Evolutionary conservation across 23 tunicate genomes (phyloP), one percentile per base, ranked within the genome.

Genomic region (Aplidium turbinatum): DNA sequence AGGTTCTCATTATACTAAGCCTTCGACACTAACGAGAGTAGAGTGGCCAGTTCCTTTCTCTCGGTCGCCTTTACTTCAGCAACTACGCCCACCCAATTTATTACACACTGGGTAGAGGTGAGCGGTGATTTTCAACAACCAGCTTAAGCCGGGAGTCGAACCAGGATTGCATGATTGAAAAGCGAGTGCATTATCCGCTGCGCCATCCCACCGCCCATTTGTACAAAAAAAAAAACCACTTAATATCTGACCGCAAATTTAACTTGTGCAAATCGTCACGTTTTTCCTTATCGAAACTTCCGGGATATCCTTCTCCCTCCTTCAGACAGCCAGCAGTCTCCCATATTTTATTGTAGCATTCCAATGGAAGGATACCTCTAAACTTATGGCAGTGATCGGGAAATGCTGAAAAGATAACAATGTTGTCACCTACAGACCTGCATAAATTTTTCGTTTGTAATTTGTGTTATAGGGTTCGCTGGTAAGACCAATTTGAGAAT

Each of bases 301-400:
- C 67, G 6, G 67, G 67, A 60, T 60, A 60, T 26, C 30, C 13
- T 4, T 38, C 67, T 29, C 67, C 67, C 30, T 60, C 36, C 31
- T 60, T 38, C 9, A 13, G 7, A 29, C 67, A 60, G 35, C 67
- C 67, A 60, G 35, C n/a, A 29, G 18, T 38, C 5, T 4, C 9
- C 34, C 34, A 60, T 5, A 60, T 28, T 29, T 36, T 29, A 60
- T 60, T 60, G 19, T 29, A 31, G 22, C 67, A 60, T 5, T 60
- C 67, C 35, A 60, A n/a, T n/a, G n/a, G n/a, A n/a, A n/a, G n/a
- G n/a, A n/a, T n/a, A n/a, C n/a, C n/a, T n/a, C n/a, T 16, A 9
- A 42, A 42, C 16, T 42, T 9, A 42, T 42, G 48, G 48, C 16
- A 16, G 48, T 9, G 13, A 42, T 42, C 48, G 16, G 9, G 13